phyloP scores from a whole-genome alignment of 2,113 vertebrate genomes.

The Panurus biarmicus region DNA sequence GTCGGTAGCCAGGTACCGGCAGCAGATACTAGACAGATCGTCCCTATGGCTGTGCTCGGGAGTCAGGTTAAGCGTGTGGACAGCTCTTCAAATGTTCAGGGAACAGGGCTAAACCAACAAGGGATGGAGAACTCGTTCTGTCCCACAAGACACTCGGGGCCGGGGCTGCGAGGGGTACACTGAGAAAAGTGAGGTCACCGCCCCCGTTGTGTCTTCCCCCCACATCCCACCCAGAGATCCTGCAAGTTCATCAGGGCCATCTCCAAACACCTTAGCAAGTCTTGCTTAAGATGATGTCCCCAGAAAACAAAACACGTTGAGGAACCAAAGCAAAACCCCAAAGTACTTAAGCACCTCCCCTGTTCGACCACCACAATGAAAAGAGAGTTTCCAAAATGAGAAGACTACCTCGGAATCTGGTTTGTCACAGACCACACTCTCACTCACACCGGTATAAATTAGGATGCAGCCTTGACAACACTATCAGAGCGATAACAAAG shows the following conservation, averaged over 20 bases:
- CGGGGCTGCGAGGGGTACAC: accelerated
- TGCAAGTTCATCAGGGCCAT: too few species aligned
- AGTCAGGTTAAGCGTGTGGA: accelerated
- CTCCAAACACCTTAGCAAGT: not conserved
- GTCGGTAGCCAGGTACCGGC: not conserved
- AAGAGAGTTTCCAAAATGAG: not conserved
- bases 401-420: not conserved
- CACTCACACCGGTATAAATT: not conserved
- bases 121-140: not conserved
- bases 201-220: accelerated
- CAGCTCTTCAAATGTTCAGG: not conserved
- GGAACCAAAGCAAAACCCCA: not conserved
- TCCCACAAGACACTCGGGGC: accelerated
- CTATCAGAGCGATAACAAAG: not conserved
- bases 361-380: accelerated
- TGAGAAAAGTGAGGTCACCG: not conserved
- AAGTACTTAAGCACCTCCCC: accelerated
- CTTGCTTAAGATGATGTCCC: not conserved
- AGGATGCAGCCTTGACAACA: not conserved
- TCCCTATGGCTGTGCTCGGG: accelerated
- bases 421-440: not conserved
- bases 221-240: too few species aligned
- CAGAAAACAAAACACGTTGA: not conserved
- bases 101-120: not conserved
- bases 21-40: accelerated